Base-by-base conservation (phyloP, 2,888 invertebrate species). In the Selenia dentaria region DNA sequence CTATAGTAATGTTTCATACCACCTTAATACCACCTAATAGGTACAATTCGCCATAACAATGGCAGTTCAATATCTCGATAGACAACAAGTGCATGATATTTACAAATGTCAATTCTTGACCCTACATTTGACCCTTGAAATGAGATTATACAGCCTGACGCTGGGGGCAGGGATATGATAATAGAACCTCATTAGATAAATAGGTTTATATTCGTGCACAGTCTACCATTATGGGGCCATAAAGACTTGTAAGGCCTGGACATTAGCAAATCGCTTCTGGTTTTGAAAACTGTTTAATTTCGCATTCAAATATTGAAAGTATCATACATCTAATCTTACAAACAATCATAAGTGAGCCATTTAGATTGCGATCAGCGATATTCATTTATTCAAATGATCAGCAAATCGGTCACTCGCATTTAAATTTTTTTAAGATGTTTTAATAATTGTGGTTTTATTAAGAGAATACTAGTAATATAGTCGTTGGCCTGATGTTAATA, bases 41-140 rank as follows among this genome's bases (percentile, higher is more conserved):
- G n/a, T n/a, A n/a, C n/a, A 16, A 1, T 25, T 25, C 25, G 31
- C 32, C 32, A 14, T 22, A 49, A 40, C 45, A 44, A 59, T 60
- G 64, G 58, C 51, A 50, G 57, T 44, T 57, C 55, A 44, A 40
- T 51, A 51, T 42, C 39, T 49, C 51, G 65, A 72, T 22, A 22
- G 68, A 65, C 59, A 42, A 51, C 61, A 70, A 64, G 59, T 65
- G 64, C 70, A 67, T 67, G 73, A 67, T 68, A 72, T 73, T 77
- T 70, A 69, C 67, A 80, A 83, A 83, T 83, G 80, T 74, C 83
- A 78, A 73, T 64, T 60, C 50, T 58, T 76, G 75, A 78, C 77
- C 73, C 72, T 41, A 52, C 51, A 58, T 55, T 59, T 67, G 69
- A 71, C 69, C 74, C 46, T 39, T 53, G 50, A 58, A 51, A 59